These are phyloP conservation scores for Salmo trutta DNA, from an alignment of 2,797 vertebrate species.

Conservation along the genomic window DNA sequence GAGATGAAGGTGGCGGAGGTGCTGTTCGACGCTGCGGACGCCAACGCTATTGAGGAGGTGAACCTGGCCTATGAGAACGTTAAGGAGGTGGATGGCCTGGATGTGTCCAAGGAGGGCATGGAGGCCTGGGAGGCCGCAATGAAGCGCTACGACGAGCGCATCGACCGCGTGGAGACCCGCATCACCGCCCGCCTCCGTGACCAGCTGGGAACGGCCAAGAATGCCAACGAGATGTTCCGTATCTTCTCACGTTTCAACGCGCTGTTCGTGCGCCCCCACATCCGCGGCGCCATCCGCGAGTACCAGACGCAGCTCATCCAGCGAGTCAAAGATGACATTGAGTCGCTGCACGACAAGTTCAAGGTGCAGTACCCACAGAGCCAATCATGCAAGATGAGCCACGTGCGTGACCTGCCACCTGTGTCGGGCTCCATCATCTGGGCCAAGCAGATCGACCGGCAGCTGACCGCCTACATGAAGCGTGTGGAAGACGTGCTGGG, in stretches of 20 bases:
- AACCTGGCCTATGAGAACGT: conserved; percentile 99
- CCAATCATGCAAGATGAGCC: conserved; percentile 99
- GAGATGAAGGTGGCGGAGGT: conserved; percentile 97
- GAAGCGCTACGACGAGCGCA: conserved; percentile 96
- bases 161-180: conserved; percentile 96
- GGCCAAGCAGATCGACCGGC: conserved; percentile 98
- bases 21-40: conserved; percentile 95
- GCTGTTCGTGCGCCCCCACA: conserved; percentile 96
- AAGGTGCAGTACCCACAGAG: conserved; percentile 99
- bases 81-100: conserved; percentile 96
- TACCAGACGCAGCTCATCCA: conserved; percentile 98
- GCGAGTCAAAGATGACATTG: conserved; percentile 97
- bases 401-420: conserved; percentile 93
- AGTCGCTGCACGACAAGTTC: conserved; percentile 98
- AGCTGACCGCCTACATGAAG: conserved; percentile 99
- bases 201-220: conserved; percentile 97
- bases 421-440: conserved; percentile 98
- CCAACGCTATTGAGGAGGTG: conserved; percentile 97
- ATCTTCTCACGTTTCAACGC: conserved; percentile 99
- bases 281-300: conserved; percentile 95
- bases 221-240: conserved; percentile 98
- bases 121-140: conserved; percentile 99
- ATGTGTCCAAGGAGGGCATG: conserved; percentile 97
- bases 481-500: conserved; percentile 97
- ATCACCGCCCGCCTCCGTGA: conserved; percentile 97